Percentiles rank a stretch among this genome's conserved stretches.
Evolutionary conservation across 2,113 vertebrate genomes (phyloP).

Genomic region (Dicrurus megarhynchus): DNA sequence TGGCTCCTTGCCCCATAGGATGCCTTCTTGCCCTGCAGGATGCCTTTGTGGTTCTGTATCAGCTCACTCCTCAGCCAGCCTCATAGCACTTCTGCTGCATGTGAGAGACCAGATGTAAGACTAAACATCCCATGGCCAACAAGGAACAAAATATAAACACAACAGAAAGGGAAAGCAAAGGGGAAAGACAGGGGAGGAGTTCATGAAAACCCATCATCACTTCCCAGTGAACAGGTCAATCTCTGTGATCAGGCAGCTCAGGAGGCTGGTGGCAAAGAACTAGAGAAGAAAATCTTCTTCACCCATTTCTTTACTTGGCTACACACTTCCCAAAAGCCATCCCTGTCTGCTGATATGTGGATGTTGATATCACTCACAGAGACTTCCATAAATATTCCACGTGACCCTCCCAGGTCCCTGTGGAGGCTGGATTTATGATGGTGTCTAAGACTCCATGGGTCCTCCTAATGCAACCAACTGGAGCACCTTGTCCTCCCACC

Average conservation of each 20-base stretch:
- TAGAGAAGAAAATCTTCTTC: background rate
- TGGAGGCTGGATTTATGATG: background rate
- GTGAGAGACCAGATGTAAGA: background rate
- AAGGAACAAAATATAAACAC: background rate
- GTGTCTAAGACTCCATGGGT: background rate
- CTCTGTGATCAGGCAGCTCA: background rate
- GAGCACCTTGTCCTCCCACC: background rate
- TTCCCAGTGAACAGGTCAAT: rapidly evolving
- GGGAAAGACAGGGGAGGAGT: background rate
- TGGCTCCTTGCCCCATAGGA: background rate
- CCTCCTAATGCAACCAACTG: background rate
- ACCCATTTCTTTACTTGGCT: background rate
- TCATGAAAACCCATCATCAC: background rate
- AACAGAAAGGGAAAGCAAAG: background rate
- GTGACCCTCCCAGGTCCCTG: rapidly evolving
- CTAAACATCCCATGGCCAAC: background rate
- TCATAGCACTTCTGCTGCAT: rapidly evolving
- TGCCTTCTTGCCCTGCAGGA: background rate
- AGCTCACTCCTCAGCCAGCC: background rate
- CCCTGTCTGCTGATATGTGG: background rate
- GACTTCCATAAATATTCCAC: background rate
- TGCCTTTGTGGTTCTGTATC: background rate
- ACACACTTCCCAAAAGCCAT: background rate
- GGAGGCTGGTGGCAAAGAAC: background rate
- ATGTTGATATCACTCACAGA: background rate